phyloP scores from a whole-genome alignment of 2,797 vertebrate species.

The Florisuga fusca region DNA sequence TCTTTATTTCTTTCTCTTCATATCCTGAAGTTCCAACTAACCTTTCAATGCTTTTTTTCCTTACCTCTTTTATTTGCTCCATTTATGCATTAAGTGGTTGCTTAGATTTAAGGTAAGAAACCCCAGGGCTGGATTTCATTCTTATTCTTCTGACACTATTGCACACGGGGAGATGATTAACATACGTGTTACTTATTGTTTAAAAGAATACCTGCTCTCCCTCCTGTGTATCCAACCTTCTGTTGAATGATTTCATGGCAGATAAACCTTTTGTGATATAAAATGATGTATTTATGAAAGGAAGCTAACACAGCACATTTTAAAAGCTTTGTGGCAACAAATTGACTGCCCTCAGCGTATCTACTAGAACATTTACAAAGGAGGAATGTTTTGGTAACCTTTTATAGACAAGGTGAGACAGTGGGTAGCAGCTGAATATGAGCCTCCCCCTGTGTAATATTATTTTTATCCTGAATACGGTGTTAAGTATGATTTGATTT shows the following conservation, averaged over 20 bases:
- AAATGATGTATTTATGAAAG: background rate
- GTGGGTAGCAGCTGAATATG: background rate
- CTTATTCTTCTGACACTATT: conserved; percentile 79
- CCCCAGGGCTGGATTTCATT: conserved; percentile 82
- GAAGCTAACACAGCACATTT: background rate
- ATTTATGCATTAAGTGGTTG: conserved; percentile 97
- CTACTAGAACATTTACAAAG: conserved; percentile 28
- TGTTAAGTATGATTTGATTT: conserved; percentile 54
- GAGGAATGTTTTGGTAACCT: conserved; percentile 3
- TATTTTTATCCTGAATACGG: conserved; percentile 84
- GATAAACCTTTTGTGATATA: background rate
- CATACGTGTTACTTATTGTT: conserved; percentile 23
- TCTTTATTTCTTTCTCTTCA: conserved; percentile 81
- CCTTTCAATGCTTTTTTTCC: conserved; percentile 88
- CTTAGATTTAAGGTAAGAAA: conserved; percentile 99
- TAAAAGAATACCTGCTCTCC: background rate
- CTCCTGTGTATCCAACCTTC: background rate
- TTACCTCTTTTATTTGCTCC: conserved; percentile 90
- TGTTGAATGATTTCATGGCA: background rate
- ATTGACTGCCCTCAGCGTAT: background rate
- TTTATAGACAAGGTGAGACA: conserved; percentile 23
- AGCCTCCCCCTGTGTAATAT: conserved; percentile 82
- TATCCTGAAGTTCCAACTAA: conserved; percentile 87
- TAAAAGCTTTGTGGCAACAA: conserved; percentile 31
- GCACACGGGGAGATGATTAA: conserved; percentile 79